A percentile compares a stretch with the other conserved stretches of the same genome.
Evolutionary conservation across 2,888 invertebrate species (phyloP).

Genomic region (Agrochola lychnidis): DNA sequence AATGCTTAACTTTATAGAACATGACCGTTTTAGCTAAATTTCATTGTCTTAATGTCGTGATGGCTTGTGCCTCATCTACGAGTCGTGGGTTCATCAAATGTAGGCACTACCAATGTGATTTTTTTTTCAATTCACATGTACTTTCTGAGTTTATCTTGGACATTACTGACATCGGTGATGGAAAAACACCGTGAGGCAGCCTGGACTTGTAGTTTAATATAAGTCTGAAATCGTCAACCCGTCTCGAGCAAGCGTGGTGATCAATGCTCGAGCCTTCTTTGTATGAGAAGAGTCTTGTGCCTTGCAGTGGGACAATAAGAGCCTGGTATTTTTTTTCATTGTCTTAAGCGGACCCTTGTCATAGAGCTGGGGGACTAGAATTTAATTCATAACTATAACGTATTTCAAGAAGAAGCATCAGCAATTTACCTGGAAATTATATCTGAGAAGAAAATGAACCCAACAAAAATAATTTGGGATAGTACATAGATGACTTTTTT

Average conservation of each 20-base stretch:
- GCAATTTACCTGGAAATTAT: neutral
- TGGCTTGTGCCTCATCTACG: no score
- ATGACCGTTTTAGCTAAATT: neutral
- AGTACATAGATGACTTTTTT: neutral
- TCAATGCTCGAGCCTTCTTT: neutral
- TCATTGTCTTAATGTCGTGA: neutral
- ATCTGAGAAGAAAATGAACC: neutral
- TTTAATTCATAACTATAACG: neutral
- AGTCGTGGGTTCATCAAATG: no score
- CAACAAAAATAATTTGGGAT: neutral
- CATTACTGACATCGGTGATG: no score
- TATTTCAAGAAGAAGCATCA: neutral
- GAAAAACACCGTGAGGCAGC: no score
- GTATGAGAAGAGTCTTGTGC: neutral
- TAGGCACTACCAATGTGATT: no score
- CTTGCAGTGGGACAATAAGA: no score
- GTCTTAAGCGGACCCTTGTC: no score
- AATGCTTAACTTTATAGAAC: neutral
- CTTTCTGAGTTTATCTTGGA: no score
- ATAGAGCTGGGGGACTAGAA: no score
- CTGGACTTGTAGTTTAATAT: no score
- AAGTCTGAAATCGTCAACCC: no score
- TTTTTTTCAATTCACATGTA: no score
- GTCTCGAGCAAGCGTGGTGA: neutral
- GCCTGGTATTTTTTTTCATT: neutral